Percentiles rank a stretch among this genome's conserved stretches.
Evolutionary conservation across 2,888 invertebrate species (phyloP).

Genomic region (Drosophila histrio): DNA sequence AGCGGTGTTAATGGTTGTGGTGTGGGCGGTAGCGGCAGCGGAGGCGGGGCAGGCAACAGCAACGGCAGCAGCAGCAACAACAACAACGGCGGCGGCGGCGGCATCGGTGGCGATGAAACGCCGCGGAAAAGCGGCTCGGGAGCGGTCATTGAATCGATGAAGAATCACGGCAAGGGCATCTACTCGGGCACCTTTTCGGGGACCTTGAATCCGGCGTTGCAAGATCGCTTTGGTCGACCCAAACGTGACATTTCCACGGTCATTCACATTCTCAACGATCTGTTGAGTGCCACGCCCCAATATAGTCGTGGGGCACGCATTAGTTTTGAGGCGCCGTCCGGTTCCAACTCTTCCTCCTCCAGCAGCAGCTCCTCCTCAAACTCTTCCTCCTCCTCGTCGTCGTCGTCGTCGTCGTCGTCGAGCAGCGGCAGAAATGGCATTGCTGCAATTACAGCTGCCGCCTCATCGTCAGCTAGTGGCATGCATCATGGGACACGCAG

Average conservation of each 20-base stretch:
- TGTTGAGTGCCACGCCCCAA: constrained; percentile 93
- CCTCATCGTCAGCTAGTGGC: constrained; percentile 29
- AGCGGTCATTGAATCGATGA: constrained; percentile 95
- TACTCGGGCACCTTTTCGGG: constrained; percentile 98
- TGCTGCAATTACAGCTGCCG: constrained; percentile 18
- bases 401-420: background rate
- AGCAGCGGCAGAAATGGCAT: constrained; percentile 28
- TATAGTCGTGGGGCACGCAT: constrained; percentile 86
- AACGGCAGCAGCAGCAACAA: constrained; percentile 31
- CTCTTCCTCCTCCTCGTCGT: background rate
- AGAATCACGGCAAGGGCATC: constrained; percentile 96
- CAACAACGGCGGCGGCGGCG: constrained; percentile 7
- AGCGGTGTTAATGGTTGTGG: background rate
- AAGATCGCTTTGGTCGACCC: constrained; percentile 95
- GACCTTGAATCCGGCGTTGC: constrained; percentile 95
- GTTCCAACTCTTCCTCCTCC: constrained; percentile 36
- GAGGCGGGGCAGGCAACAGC: constrained; percentile 5
- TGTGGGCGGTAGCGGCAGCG: constrained; percentile 23
- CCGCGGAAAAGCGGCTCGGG: constrained; percentile 86
- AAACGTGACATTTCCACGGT: constrained; percentile 97
- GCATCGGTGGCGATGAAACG: constrained; percentile 83
- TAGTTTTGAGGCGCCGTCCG: constrained; percentile 83
- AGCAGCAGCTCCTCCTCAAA: background rate
- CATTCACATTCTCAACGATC: constrained; percentile 97
- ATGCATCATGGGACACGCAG: constrained; percentile 66